A percentile compares a stretch with the other conserved stretches of the same genome.
These are phyloP conservation scores for Oryzias dopingdopingensis DNA, from an alignment of 2,797 vertebrate species.

Conservation along the genomic window DNA sequence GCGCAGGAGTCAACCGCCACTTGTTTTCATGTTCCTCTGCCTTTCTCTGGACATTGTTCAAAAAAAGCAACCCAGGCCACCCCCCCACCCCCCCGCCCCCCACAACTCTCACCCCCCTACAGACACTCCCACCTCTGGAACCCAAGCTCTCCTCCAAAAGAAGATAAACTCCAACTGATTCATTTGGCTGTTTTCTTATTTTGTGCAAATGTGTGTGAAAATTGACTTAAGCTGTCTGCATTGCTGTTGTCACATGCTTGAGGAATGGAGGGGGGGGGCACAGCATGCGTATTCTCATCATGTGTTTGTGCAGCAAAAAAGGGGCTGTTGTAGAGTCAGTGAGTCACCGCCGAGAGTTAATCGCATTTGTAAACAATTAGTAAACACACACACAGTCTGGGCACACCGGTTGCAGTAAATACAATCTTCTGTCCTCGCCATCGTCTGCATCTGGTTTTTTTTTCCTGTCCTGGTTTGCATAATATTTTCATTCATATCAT, in stretches of 20 bases:
- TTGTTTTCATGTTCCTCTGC: slow-evolving; percentile 67
- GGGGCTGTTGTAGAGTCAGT: slow-evolving; percentile 25
- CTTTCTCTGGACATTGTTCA: slow-evolving; percentile 64
- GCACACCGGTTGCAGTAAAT: slow-evolving; percentile 24
- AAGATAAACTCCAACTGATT: slow-evolving; percentile 42
- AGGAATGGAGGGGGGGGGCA: not conserved
- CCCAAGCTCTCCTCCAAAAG: slow-evolving; percentile 24
- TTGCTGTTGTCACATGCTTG: slow-evolving; percentile 32
- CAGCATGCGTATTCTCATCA: slow-evolving; percentile 25
- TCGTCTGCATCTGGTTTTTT: slow-evolving; percentile 15
- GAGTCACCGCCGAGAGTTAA: slow-evolving; percentile 41
- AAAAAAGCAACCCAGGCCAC: slow-evolving; percentile 53
- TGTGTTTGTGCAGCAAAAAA: slow-evolving; percentile 31
- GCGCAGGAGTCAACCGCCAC: slow-evolving; percentile 49
- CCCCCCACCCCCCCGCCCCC: slow-evolving; percentile 5
- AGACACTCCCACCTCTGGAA: slow-evolving; percentile 49
- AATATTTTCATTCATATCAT: slow-evolving; percentile 69
- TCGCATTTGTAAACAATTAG: slow-evolving; percentile 43
- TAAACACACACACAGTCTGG: slow-evolving; percentile 38
- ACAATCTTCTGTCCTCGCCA: slow-evolving; percentile 43
- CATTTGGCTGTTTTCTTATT: slow-evolving; percentile 16
- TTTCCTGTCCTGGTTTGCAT: slow-evolving; percentile 73
- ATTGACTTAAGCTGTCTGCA: slow-evolving; percentile 18
- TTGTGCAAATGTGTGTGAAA: slow-evolving; percentile 18
- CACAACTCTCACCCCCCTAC: slow-evolving; percentile 18